Evolutionary conservation across 2,888 invertebrate species (phyloP).

Genomic region (Drosophila mercatorum): DNA sequence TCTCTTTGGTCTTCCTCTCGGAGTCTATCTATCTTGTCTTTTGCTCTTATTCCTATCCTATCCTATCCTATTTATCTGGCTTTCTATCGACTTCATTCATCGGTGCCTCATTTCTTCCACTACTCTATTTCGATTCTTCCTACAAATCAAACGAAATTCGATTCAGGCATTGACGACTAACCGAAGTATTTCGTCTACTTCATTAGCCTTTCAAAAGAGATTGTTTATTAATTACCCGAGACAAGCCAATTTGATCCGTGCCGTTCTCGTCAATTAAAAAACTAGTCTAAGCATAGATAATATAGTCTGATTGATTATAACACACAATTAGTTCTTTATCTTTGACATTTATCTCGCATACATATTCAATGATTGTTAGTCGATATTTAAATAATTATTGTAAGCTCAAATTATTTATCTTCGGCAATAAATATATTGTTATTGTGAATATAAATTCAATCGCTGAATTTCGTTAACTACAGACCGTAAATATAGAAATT

Average conservation of each 20-base stretch:
- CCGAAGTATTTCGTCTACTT: not conserved
- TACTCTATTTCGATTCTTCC: no score
- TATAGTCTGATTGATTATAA: constrained; percentile 2
- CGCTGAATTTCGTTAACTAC: constrained; percentile 26
- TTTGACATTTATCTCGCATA: constrained; percentile 1
- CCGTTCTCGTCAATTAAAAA: constrained; percentile 5
- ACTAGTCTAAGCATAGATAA: constrained; percentile 3
- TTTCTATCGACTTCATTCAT: no score
- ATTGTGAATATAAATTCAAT: constrained; percentile 15
- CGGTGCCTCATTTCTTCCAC: no score
- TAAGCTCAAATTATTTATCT: constrained; percentile 13
- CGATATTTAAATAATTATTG: constrained; percentile 18
- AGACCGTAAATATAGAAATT: constrained; percentile 29
- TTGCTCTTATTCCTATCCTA: no score
- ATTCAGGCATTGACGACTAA: not conserved
- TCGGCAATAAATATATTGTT: constrained; percentile 18
- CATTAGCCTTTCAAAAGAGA: constrained; percentile 6
- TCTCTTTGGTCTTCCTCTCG: not conserved
- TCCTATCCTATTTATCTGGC: no score
- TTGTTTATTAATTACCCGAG: constrained; percentile 1
- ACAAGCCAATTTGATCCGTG: not conserved
- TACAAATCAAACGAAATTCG: not conserved
- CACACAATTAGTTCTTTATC: constrained; percentile 5
- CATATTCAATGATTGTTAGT: constrained; percentile 2
- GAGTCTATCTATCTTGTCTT: not conserved